Base-by-base conservation (phyloP, 2,888 invertebrate species). In the Agriopis marginaria region DNA sequence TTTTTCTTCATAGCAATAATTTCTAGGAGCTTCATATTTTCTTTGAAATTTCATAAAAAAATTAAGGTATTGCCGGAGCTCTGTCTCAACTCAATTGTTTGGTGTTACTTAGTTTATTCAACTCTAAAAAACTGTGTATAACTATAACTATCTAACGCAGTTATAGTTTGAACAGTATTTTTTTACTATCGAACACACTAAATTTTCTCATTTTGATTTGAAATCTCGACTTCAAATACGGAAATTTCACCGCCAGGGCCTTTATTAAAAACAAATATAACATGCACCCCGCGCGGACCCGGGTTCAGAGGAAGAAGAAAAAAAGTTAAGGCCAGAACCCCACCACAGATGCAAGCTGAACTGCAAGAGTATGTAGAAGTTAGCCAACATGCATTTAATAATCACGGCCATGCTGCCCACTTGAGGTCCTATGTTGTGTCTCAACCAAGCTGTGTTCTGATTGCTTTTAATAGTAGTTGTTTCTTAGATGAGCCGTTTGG, bases 211-310 rank as follows among this genome's bases (percentile, higher is more conserved):
- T 17, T 9, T 23, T 17, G 10, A 45, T 53, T 12, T n/a, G 11
- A 51, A 66, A 50, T 47, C 17, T n/a, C 59, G 58, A 65, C 58
- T 74, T 74, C 75, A 80, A 79, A 83, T 81, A 79, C 79, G 77
- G 79, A 79, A 81, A 81, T 76, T 79, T 85, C 84, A 84, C 79
- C 84, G 79, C 81, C 79, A 80, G 83, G 84, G 81, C 82, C 81
- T 87, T 85, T 89, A 90, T 90, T 90, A 89, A 89, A 91, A 91
- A 90, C 91, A 92, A 91, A 92, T 90, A 91, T 81, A 85, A 85
- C 83, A 76, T 79, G 76, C 77, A 77, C 80, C 72, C 85, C 76
- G 85, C 82, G 79, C 85, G 82, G 82, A 82, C 82, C 68, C 80
- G 80, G 77, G 77, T 78, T 75, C 73, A 76, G 81, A 75, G 76